Evolutionary conservation across 2,888 invertebrate genomes (phyloP), one percentile per base, ranked within the genome.

Genomic region (Gastrophysa polygoni): DNA sequence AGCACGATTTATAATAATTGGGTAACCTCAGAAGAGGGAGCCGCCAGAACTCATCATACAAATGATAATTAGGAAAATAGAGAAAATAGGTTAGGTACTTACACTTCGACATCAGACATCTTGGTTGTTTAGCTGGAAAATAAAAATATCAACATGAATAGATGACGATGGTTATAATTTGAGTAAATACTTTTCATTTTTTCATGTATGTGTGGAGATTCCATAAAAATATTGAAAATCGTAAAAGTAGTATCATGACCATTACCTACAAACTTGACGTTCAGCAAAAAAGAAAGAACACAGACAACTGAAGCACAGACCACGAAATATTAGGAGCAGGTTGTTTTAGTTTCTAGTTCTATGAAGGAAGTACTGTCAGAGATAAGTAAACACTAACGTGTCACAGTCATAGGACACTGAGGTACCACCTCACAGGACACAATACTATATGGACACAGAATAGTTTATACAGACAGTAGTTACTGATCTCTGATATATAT

Each of bases 91-190:
- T 77, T 78, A 75, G 71, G 72, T 80, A 91, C 91, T 91, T 86
- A 92, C 91, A 88, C 89, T 85, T 91, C 91, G 79, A 88, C 88
- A 83, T 92, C 91, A 78, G 91, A 91, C 92, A 92, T 92, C 84
- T 83, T 88, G 82, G 82, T 52, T 60, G 65, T 69, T 70, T 71
- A 67, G 71, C 76, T 77, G 72, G 70, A 78, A 78, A 63, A 62
- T 52, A 59, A 63, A 63, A 54, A 54, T 54, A 54, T 14, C 18
- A 11, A 21, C 5, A 44, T 43, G 21, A 54, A 24, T 24, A 17
- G 7, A 14, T 17, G 29, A n/a, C 0, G 11, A 1, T 1, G n/a
- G 17, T 21, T 10, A 16, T 21, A 34, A 38, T 54, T 54, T 43
- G 24, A 21, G 3, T 16, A 16, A 21, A 43, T 54, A 16, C 11